phyloP scores from a whole-genome alignment of 2,888 invertebrate genomes.

The Brachypalpus laphriformis region DNA sequence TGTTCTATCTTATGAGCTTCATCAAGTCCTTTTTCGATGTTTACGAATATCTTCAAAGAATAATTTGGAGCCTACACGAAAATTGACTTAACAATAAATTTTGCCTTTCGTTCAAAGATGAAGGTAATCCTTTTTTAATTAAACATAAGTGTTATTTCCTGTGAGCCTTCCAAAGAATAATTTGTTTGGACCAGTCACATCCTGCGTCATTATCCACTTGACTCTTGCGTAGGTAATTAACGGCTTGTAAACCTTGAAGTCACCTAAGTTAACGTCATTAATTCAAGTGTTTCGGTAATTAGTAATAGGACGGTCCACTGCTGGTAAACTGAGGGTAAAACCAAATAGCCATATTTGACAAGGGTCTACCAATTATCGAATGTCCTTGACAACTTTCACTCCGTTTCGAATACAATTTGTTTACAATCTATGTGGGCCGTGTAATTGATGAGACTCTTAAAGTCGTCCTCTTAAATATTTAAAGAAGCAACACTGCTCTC shows the following conservation, averaged over 20 bases:
- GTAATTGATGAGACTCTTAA: background rate
- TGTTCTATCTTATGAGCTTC: background rate
- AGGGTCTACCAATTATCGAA: constrained; percentile 10
- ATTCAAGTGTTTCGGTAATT: background rate
- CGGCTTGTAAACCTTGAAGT: background rate
- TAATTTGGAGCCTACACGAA: background rate
- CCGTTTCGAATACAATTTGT: background rate
- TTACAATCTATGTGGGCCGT: background rate
- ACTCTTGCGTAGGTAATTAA: background rate
- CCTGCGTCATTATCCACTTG: constrained; percentile 10
- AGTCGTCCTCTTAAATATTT: background rate
- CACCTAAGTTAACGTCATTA: constrained; percentile 7
- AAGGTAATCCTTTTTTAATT: constrained; percentile 6
- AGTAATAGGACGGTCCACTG: background rate
- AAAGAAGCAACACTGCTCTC: background rate
- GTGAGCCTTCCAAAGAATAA: background rate
- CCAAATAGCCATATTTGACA: background rate
- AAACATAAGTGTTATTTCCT: constrained; percentile 6
- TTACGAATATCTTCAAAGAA: background rate
- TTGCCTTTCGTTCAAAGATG: background rate
- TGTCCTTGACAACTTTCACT: constrained; percentile 9
- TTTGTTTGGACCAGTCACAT: background rate
- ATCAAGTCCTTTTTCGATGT: background rate
- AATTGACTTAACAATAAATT: background rate
- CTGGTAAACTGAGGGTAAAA: background rate